These are phyloP conservation scores for Teinopalpus imperialis DNA, from an alignment of 2,888 invertebrate species.

Conservation along the genomic window DNA sequence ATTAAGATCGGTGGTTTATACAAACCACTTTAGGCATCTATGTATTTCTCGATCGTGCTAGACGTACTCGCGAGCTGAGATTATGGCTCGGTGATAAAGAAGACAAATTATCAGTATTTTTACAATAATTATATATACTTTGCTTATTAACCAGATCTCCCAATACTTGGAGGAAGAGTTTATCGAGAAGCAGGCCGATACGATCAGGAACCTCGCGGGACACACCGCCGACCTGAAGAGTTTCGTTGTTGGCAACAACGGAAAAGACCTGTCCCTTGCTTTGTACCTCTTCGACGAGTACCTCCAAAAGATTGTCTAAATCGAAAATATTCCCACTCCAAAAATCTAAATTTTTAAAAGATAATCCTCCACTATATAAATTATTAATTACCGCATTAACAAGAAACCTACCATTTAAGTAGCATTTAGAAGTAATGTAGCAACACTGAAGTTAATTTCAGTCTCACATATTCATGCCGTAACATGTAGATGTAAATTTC, in stretches of 20 bases:
- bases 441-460: conserved; percentile 28
- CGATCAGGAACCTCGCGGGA: conserved; percentile 87
- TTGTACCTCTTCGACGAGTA: conserved; percentile 90
- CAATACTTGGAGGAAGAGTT: conserved; percentile 90
- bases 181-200: conserved; percentile 85
- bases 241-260: conserved; percentile 77
- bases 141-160: no score
- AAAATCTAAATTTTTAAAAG: background rate
- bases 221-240: conserved; percentile 87
- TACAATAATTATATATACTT: no score
- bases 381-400: background rate
- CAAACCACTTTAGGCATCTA: no score
- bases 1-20: no score
- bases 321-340: conserved; percentile 17
- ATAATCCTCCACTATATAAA: conserved; percentile 33
- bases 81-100: no score
- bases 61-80: no score
- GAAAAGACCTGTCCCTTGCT: conserved; percentile 83
- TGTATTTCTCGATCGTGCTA: no score
- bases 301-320: conserved; percentile 63
- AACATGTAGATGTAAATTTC: conserved; percentile 25
- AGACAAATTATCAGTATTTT: no score
- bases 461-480: conserved; percentile 36
- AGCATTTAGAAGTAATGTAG: conserved; percentile 34
- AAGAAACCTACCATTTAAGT: conserved; percentile 33